Evolutionary conservation across 1,140 invertebrate species (phyloP), one percentile per base, ranked within the genome.

Genomic region (Drosophila dunni): DNA sequence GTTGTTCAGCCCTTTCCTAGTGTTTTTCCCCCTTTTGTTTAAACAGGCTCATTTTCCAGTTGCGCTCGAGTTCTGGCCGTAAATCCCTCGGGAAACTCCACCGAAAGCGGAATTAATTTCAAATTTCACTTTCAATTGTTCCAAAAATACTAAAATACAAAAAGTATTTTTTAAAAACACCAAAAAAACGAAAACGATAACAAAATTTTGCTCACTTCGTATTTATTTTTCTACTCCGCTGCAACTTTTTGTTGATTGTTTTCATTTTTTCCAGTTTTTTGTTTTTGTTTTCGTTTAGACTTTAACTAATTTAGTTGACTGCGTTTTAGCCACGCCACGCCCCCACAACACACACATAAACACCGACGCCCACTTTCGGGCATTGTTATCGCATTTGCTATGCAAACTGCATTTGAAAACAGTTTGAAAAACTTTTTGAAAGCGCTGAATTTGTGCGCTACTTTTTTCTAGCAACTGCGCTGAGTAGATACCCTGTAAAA

Each of bases 51-150:
- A 82, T 68, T 78, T 66, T 69, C 65, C 45, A 71, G 60, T 64
- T 69, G 64, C 48, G 42, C 15, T 1, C 2, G 3, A 0, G 45
- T 45, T 0, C 20, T 4, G 10, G 33, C 13, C 11, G 20, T 7
- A 15, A 45, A 11, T 33, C 53, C 36, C 36, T 61, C 13, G 40
- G 17, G 57, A 44, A 66, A 66, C 51, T 75, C 48, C 50, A 46
- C 24, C 54, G 50, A 38, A 38, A 58, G 66, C 3, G 3, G 72
- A 76, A 86, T 86, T 88, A 88, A 88, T 86, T 86, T 84, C 82
- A 78, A 85, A 75, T 81, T 86, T 82, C 79, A 65, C 82, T 86
- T 86, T 86, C 79, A 79, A 74, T 81, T 69, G 42, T 24, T 42
- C 29, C 11, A 42, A 11, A 48, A 11, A 20, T 57, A 48, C 13